Conservation (phyloP, 2,113 vertebrate genomes). For the Toxotes chatareus region DNA sequence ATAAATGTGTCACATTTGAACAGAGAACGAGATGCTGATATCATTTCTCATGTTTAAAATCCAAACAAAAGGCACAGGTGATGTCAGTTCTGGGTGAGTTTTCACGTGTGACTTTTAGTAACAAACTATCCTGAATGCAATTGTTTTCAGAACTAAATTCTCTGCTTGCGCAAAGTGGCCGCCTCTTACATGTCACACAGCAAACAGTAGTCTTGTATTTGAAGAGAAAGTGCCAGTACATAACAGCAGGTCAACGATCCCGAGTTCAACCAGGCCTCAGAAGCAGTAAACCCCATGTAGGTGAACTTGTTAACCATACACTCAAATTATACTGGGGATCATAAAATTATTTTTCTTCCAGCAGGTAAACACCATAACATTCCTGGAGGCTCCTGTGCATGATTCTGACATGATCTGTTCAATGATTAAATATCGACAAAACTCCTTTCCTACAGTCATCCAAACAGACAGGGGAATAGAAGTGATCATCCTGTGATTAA, state of each 20-base stretch:
- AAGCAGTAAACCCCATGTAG: constrained; percentile 68
- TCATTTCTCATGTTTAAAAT: neutral
- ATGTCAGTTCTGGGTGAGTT: neutral
- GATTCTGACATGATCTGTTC: constrained; percentile 1
- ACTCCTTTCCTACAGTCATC: neutral
- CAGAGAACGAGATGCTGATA: too few relatives aligned
- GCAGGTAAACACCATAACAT: constrained; percentile 57
- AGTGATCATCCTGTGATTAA: constrained; percentile 30
- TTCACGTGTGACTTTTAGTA: constrained; percentile 6
- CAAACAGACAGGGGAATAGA: constrained; percentile 41
- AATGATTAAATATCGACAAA: constrained; percentile 28
- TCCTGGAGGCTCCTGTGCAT: neutral
- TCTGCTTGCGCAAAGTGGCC: constrained; percentile 60
- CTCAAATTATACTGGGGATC: constrained; percentile 43
- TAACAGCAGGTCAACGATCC: constrained; percentile 83
- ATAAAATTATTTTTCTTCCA: constrained; percentile 58
- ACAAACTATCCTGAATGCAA: neutral
- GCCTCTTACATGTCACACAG: constrained; percentile 63
- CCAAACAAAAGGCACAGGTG: neutral
- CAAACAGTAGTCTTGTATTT: constrained; percentile 84
- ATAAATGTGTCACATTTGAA: too few relatives aligned
- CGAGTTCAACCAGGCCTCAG: constrained; percentile 69
- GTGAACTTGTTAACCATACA: constrained; percentile 61
- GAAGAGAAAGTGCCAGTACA: constrained; percentile 84
- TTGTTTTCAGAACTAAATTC: constrained; percentile 35